Percentiles rank a stretch among this genome's conserved stretches.
These are phyloP conservation scores for Semicossyphus pulcher DNA, from an alignment of 2,113 vertebrate genomes.

Conservation along the genomic window DNA sequence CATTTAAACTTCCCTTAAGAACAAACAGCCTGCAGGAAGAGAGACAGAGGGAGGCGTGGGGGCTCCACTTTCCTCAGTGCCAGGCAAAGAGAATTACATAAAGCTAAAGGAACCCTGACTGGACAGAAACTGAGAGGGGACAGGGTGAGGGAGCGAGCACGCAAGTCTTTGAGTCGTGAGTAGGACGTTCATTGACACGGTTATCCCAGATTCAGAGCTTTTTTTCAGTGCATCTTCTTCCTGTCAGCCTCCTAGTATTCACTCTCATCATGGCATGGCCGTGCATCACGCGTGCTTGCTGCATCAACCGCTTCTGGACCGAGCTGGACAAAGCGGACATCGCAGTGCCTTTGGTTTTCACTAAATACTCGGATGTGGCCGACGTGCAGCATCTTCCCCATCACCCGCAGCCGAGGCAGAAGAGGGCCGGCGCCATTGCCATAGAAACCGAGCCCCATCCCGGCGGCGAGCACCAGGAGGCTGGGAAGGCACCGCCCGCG, in stretches of 20 bases:
- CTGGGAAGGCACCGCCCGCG: slow-evolving; percentile 81
- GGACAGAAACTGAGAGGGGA: slow-evolving; percentile 28
- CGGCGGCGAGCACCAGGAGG: slow-evolving; percentile 79
- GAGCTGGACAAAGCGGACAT: slow-evolving; percentile 97
- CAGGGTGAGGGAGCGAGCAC: slow-evolving; percentile 12
- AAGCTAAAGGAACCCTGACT: slow-evolving; percentile 38
- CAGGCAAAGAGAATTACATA: slow-evolving; percentile 21
- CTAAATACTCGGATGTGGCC: slow-evolving; percentile 94
- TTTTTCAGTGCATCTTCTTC: neutral
- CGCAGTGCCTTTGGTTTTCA: slow-evolving; percentile 95
- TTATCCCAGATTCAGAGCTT: slow-evolving; percentile 3
- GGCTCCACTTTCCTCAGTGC: slow-evolving; percentile 15
- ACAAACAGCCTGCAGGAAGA: slow-evolving; percentile 39
- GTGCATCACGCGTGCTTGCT: slow-evolving; percentile 97
- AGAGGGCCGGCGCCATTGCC: slow-evolving; percentile 79
- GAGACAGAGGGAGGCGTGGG: slow-evolving; percentile 29
- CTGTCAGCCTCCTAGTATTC: neutral
- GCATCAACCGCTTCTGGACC: slow-evolving; percentile 97
- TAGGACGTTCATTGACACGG: slow-evolving; percentile 45
- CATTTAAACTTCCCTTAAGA: slow-evolving; percentile 53
- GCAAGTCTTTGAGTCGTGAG: slow-evolving; percentile 56
- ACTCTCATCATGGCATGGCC: slow-evolving; percentile 93
- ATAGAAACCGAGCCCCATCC: slow-evolving; percentile 86
- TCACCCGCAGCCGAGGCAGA: slow-evolving; percentile 78
- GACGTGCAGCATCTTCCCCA: slow-evolving; percentile 84